These are phyloP conservation scores for Hofmannophila pseudospretella DNA, from an alignment of 2,888 invertebrate species.

Conservation along the genomic window DNA sequence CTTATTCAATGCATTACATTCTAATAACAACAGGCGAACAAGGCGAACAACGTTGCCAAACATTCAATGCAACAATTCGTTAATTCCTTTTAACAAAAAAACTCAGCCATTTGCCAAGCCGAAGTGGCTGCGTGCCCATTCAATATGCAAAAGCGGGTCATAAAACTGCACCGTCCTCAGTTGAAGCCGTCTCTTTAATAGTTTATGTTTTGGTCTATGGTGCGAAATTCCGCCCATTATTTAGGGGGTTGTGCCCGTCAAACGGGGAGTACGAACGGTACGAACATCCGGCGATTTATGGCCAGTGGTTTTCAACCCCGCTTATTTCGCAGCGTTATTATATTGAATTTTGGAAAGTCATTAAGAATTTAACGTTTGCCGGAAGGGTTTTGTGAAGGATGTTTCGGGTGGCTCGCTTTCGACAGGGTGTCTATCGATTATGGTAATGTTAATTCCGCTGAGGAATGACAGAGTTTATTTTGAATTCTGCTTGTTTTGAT, in stretches of 20 bases:
- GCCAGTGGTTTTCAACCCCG: slow-evolving; percentile 25
- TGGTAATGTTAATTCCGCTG: neutral
- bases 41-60: slow-evolving; percentile 5
- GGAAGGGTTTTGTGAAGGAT: slow-evolving; percentile 8
- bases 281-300: slow-evolving; percentile 46
- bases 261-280: slow-evolving; percentile 41
- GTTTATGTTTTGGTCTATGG: slow-evolving; percentile 55
- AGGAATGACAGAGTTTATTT: too few species aligned
- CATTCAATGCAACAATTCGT: slow-evolving; percentile 17
- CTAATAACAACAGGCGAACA: too few species aligned
- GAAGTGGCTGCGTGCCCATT: slow-evolving; percentile 27
- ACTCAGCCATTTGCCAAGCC: slow-evolving; percentile 31
- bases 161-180: slow-evolving; percentile 42
- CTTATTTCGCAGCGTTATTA: slow-evolving; percentile 19
- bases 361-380: slow-evolving; percentile 20
- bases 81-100: slow-evolving; percentile 26
- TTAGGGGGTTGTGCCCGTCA: slow-evolving; percentile 49
- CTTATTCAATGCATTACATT: too few species aligned
- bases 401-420: neutral
- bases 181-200: slow-evolving; percentile 48
- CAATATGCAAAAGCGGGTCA: slow-evolving; percentile 47
- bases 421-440: slow-evolving; percentile 3
- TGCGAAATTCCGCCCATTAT: slow-evolving; percentile 58
- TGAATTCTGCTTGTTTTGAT: too few species aligned
- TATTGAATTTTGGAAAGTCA: slow-evolving; percentile 27